These are phyloP conservation scores for Bubo blakistoni DNA, from an alignment of 2,113 vertebrate species.

Conservation along the genomic window DNA sequence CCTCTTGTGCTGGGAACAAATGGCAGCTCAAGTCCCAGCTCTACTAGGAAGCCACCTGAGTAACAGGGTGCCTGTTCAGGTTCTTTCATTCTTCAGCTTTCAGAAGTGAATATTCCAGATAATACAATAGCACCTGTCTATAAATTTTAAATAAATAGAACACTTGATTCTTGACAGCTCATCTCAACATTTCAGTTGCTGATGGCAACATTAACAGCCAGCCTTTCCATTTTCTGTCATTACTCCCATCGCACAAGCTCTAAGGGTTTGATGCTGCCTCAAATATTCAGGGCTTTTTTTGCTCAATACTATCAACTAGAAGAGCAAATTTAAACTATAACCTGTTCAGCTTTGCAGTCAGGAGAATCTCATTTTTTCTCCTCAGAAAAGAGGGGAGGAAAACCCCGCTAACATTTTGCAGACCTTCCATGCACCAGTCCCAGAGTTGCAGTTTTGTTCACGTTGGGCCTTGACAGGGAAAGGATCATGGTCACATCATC, in stretches of 20 bases:
- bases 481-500: not conserved
- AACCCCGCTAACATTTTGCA: not conserved
- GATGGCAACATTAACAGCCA: not conserved
- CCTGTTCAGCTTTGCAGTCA: not conserved
- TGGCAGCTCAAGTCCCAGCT: not conserved
- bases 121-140: not conserved
- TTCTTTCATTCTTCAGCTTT: not conserved
- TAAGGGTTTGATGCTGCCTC: not conserved
- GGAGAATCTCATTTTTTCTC: not conserved
- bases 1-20: not conserved
- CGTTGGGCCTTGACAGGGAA: not conserved
- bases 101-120: not conserved
- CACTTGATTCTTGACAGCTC: not conserved
- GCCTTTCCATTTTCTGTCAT: not conserved
- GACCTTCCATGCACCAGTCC: not conserved
- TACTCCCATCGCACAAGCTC: not conserved
- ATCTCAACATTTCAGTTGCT: not conserved
- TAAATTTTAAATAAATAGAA: not conserved
- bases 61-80: fast-evolving
- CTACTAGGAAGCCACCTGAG: not conserved
- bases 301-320: not conserved
- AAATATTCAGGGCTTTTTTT: not conserved
- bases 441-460: not conserved
- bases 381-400: not conserved
- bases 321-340: not conserved